Evolutionary conservation across 37 sponge, comb jelly and placozoan genomes (phyloP).

Genomic region (Axinella damicornis): DNA sequence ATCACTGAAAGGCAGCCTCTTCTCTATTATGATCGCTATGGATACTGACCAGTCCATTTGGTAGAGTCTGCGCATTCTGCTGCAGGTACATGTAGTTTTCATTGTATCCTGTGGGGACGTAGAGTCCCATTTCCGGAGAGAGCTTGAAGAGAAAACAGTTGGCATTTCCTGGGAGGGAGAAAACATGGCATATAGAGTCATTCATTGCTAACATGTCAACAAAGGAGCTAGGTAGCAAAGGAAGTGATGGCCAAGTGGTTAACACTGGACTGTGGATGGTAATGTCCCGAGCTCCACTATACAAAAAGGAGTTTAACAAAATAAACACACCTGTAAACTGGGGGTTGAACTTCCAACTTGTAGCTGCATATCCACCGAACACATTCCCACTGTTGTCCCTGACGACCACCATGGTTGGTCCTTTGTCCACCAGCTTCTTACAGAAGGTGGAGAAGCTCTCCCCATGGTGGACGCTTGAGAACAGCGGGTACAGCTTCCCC

Average conservation of each 20-base stretch:
- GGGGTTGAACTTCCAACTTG: slow-evolving; percentile 74
- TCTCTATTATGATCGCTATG: no score
- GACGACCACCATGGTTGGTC: slow-evolving; percentile 85
- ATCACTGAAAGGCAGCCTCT: no score
- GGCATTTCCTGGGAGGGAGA: slow-evolving; percentile 45
- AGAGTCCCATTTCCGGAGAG: slow-evolving; percentile 75
- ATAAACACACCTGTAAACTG: slow-evolving; percentile 71
- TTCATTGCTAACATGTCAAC: neutral
- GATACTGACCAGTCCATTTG: slow-evolving; percentile 90
- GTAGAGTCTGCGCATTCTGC: slow-evolving; percentile 89
- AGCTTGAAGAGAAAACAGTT: slow-evolving; percentile 90
- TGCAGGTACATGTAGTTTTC: slow-evolving; percentile 91
- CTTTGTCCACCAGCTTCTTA: slow-evolving; percentile 64
- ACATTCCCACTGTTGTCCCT: slow-evolving; percentile 77
- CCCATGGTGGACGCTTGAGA: slow-evolving; percentile 85
- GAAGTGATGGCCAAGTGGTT: no score
- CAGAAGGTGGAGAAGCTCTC: slow-evolving; percentile 89
- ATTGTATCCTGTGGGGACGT: slow-evolving; percentile 85
- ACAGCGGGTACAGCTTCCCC: slow-evolving; percentile 79
- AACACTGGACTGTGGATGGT: no score
- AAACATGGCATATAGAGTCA: neutral
- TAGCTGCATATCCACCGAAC: slow-evolving; percentile 91
- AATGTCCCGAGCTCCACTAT: no score
- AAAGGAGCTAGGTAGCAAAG: no score
- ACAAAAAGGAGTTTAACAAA: no score